Evolutionary conservation across 2,888 invertebrate genomes (phyloP).

Genomic region (Leucoma salicis): DNA sequence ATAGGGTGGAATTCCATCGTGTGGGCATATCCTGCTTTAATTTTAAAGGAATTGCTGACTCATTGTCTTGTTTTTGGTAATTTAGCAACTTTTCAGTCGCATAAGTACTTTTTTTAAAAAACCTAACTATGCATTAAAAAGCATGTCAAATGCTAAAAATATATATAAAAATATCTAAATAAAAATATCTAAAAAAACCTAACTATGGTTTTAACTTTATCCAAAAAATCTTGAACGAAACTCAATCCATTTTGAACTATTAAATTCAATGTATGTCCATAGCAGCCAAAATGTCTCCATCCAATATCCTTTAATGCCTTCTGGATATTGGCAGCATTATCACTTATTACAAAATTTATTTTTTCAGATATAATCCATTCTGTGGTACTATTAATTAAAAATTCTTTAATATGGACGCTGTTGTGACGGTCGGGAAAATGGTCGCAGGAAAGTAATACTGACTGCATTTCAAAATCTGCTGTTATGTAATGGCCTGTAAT

Average conservation of each 20-base stretch:
- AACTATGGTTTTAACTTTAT: slow-evolving; percentile 24
- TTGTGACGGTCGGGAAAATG: background rate
- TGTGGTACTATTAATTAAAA: background rate
- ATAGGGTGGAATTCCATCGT: slow-evolving; percentile 5
- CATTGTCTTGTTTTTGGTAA: background rate
- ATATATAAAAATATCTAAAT: no score
- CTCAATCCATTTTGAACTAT: slow-evolving; percentile 20
- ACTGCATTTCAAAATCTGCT: background rate
- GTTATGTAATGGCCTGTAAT: background rate
- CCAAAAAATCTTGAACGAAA: slow-evolving; percentile 1
- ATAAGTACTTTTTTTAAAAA: background rate
- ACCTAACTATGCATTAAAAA: slow-evolving; percentile 8
- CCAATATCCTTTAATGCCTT: slow-evolving; percentile 7
- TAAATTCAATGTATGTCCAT: slow-evolving; percentile 29
- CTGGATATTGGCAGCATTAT: slow-evolving; percentile 15
- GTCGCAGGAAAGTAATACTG: background rate
- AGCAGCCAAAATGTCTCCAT: slow-evolving; percentile 33
- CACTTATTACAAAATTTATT: slow-evolving; percentile 9
- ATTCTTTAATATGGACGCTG: background rate
- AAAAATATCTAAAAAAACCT: slow-evolving; percentile 14
- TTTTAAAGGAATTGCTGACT: background rate
- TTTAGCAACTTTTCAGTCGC: background rate
- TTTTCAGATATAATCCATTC: background rate
- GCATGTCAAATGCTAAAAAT: background rate
- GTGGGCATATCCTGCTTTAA: background rate